These are phyloP conservation scores for Hylomyscus alleni DNA, from an alignment of 2,797 vertebrate species.

Conservation along the genomic window DNA sequence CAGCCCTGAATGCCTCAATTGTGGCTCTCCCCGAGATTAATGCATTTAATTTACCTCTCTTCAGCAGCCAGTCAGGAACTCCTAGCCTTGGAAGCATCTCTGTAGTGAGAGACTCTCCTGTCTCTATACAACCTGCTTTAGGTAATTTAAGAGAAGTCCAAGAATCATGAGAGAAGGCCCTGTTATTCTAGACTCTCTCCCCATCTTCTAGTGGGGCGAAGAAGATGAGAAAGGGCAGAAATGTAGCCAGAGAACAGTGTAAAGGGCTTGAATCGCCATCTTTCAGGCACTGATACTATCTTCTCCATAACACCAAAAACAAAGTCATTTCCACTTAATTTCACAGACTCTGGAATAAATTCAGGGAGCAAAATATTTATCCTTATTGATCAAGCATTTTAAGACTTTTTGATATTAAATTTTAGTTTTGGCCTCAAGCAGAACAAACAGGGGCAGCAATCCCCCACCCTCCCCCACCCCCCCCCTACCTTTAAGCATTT, in stretches of 20 bases:
- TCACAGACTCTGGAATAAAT: not conserved
- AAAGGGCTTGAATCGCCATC: not conserved
- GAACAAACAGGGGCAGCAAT: not conserved
- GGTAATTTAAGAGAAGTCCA: not conserved
- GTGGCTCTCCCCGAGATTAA: slow-evolving; percentile 85
- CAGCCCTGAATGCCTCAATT: slow-evolving; percentile 73
- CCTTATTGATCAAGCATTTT: not conserved
- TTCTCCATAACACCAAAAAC: not conserved
- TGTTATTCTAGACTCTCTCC: not conserved
- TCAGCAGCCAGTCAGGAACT: slow-evolving; percentile 72
- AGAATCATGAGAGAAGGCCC: not conserved
- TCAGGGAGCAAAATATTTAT: not conserved
- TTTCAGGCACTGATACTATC: not conserved
- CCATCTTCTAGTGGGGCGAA: not conserved
- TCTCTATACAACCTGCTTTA: not conserved
- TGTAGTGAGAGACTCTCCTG: not conserved
- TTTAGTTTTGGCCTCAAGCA: not conserved
- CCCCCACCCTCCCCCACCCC: fast-evolving
- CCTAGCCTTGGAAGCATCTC: slow-evolving; percentile 14
- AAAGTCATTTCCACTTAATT: not conserved
- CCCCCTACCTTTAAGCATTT: not conserved
- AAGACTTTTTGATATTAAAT: not conserved
- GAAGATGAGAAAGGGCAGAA: not conserved
- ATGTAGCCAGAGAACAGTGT: not conserved
- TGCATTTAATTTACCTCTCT: slow-evolving; percentile 87